Evolutionary conservation across 2,888 invertebrate species (phyloP), one percentile per base, ranked within the genome.

Genomic region (Epinotia brunnichana): DNA sequence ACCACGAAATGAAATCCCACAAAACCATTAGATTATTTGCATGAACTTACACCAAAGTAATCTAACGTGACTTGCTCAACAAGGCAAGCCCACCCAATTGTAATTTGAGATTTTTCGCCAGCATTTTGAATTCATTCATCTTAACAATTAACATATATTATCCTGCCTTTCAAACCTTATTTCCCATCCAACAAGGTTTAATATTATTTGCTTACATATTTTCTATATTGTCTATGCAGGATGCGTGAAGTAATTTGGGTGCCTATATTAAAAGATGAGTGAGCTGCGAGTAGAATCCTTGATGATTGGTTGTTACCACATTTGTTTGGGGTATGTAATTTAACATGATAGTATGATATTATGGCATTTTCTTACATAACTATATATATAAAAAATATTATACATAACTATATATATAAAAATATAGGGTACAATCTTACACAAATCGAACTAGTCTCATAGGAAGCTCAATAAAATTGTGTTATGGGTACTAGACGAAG

Each of bases 221-320:
- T 71, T 73, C 53, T 62, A 69, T 63, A 69, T 69, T 69, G 68
- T 73, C 68, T 69, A 73, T 73, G 73, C 73, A 63, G 51, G 63
- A 73, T 57, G 63, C 73, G 73, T 73, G 57, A 53, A 69, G 73
- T 73, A 69, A 73, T 69, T 73, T 73, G 41, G 67, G 48, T 57
- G 57, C 68, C 69, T 69, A 69, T 73, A 69, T 73, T 69, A 73
- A 62, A 62, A 69, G 73, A 62, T 51, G 57, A 61, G 64, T 72
- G 68, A 63, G 41, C 35, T 63, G 73, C 39, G 73, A 68, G 56
- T 35, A n/a, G 68, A 73, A 69, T 73, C 2, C 35, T 63, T 73
- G 57, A 73, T 69, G 39, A 69, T 51, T 62, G 62, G 19, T 69
- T 15, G 13, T n/a, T n/a, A 51, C 62, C 54, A 41, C 11, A 57